phyloP scores from a whole-genome alignment of 2,888 invertebrate species.

The Acanthosepion esculentum region DNA sequence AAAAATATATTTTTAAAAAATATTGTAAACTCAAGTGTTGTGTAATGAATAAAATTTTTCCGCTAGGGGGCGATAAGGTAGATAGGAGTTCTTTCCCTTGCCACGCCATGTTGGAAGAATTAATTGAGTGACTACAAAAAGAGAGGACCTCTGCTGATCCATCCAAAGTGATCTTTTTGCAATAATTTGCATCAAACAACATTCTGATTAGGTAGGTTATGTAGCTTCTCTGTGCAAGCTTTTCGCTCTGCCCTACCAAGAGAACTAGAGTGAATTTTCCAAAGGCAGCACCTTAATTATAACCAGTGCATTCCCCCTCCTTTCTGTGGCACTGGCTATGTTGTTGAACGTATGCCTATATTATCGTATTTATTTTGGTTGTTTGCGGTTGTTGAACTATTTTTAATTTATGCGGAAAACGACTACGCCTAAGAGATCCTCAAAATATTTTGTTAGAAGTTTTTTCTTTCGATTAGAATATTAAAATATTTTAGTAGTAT shows the following conservation, averaged over 20 bases:
- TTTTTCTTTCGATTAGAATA: no score
- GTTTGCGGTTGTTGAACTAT: background rate
- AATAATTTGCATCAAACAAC: background rate
- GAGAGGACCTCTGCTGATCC: background rate
- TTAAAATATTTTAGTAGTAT: no score
- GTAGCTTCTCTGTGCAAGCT: background rate
- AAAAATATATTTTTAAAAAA: background rate
- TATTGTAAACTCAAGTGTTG: background rate
- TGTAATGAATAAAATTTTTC: background rate
- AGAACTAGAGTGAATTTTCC: background rate
- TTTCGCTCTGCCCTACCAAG: background rate
- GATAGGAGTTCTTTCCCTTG: background rate
- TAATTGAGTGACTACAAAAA: background rate
- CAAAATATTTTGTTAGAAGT: background rate
- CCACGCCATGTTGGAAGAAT: background rate
- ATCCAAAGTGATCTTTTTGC: background rate
- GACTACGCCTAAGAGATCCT: background rate
- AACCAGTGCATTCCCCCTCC: background rate
- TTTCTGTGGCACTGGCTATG: background rate
- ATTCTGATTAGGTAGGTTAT: background rate
- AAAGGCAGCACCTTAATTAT: background rate
- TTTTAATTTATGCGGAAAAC: slow-evolving; percentile 8
- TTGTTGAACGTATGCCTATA: background rate
- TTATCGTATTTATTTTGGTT: background rate
- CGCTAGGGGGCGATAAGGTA: background rate